Conservation (phyloP, 2,888 invertebrate species). For the Dysmachus trigonus region DNA sequence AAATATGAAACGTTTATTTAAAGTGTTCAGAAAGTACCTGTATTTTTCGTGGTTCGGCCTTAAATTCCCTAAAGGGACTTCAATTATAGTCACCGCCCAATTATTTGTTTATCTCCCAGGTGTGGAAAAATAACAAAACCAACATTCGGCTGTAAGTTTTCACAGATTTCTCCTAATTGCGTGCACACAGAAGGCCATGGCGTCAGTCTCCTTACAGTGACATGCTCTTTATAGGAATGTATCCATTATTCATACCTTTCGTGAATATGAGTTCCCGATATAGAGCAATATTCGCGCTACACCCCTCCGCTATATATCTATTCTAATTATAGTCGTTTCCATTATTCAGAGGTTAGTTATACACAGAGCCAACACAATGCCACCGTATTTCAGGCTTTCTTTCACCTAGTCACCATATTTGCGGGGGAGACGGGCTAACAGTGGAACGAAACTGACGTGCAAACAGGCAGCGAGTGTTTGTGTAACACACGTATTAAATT, state of each 20-base stretch:
- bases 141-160: background rate
- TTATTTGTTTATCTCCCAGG: background rate
- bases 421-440: background rate
- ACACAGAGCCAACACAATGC: background rate
- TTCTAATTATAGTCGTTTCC: slow-evolving; percentile 13
- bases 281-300: slow-evolving; percentile 5
- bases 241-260: slow-evolving; percentile 7
- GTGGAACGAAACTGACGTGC: background rate
- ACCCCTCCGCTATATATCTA: slow-evolving; percentile 1
- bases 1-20: background rate
- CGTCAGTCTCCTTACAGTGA: background rate
- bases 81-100: background rate
- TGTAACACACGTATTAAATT: background rate
- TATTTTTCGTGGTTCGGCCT: background rate
- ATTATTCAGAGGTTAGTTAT: slow-evolving; percentile 8
- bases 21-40: background rate
- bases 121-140: background rate
- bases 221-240: background rate
- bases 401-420: background rate
- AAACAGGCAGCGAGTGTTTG: background rate
- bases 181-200: background rate
- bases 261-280: slow-evolving; percentile 9
- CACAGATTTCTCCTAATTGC: background rate
- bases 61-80: background rate
- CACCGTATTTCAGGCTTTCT: background rate